phyloP scores from a whole-genome alignment of 1,140 invertebrate species.

The Cardiocondyla obscurior region DNA sequence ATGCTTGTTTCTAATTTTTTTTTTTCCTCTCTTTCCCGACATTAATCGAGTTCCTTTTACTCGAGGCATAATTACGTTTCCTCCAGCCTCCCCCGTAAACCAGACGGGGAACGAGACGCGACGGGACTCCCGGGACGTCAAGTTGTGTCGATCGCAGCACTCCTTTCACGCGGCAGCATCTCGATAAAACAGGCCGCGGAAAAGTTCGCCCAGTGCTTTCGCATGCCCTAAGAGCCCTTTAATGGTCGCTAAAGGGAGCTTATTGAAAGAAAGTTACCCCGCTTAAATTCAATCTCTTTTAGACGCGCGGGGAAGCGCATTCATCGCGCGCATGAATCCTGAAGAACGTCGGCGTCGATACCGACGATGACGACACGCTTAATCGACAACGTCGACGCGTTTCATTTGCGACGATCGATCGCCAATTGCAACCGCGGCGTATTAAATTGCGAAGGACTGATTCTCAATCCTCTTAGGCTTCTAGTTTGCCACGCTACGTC shows the following conservation, averaged over 20 bases:
- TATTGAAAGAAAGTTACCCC: constrained; percentile 64
- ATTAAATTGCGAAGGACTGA: constrained; percentile 33
- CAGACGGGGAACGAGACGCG: not conserved
- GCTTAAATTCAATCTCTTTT: constrained; percentile 63
- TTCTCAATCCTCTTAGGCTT: constrained; percentile 46
- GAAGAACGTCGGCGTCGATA: not conserved
- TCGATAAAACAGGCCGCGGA: constrained; percentile 40
- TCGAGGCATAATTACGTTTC: constrained; percentile 39
- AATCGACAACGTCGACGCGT: not conserved
- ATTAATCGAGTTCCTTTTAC: constrained; percentile 51
- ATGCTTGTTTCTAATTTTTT: not conserved
- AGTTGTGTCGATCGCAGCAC: constrained; percentile 40
- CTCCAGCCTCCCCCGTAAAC: not conserved
- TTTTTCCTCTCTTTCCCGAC: not conserved
- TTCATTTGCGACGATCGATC: constrained; percentile 35
- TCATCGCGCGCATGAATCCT: constrained; percentile 44
- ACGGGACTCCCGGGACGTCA: constrained; percentile 3
- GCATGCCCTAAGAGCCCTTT: constrained; percentile 57
- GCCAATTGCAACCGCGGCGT: constrained; percentile 18
- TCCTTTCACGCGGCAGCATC: constrained; percentile 50
- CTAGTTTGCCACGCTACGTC: not conserved
- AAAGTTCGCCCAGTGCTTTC: constrained; percentile 50
- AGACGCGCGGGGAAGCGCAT: constrained; percentile 21
- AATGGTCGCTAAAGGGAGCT: constrained; percentile 60
- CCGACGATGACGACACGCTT: not conserved